These are phyloP conservation scores for Folsomia candida DNA, from an alignment of 2,888 invertebrate genomes.

Conservation along the genomic window DNA sequence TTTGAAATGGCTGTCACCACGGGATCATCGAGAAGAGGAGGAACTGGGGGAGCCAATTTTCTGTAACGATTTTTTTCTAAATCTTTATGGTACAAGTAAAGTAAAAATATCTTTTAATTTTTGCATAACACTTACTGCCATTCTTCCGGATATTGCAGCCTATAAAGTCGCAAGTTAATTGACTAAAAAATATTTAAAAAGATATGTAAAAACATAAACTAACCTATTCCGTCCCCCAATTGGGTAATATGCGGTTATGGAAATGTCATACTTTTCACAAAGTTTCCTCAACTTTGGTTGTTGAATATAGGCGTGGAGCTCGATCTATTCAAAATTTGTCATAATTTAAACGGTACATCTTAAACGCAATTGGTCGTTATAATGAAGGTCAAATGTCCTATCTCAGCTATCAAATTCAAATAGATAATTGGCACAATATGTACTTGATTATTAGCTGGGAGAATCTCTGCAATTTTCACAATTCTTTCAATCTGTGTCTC, in stretches of 20 bases:
- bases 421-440: neutral
- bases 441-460: slow-evolving; percentile 61
- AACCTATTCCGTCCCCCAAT: slow-evolving; percentile 71
- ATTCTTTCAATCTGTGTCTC: slow-evolving; percentile 68
- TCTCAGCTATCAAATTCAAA: neutral
- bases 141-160: neutral
- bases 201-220: too few species aligned
- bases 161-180: too few species aligned
- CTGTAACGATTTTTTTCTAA: neutral
- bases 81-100: too few species aligned
- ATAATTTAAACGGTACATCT: slow-evolving; percentile 54
- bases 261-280: slow-evolving; percentile 65
- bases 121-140: neutral
- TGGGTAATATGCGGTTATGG: slow-evolving; percentile 75
- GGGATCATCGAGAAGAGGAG: slow-evolving; percentile 51
- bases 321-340: slow-evolving; percentile 60
- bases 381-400: neutral
- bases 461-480: slow-evolving; percentile 61
- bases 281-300: slow-evolving; percentile 63
- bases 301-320: slow-evolving; percentile 75
- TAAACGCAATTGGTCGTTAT: slow-evolving; percentile 34
- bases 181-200: too few species aligned
- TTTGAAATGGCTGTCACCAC: slow-evolving; percentile 53
- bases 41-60: neutral
- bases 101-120: too few species aligned